Percentiles rank a stretch among this genome's conserved stretches.
Evolutionary conservation across 1,140 invertebrate species (phyloP).

Genomic region (Hyles vespertilio): DNA sequence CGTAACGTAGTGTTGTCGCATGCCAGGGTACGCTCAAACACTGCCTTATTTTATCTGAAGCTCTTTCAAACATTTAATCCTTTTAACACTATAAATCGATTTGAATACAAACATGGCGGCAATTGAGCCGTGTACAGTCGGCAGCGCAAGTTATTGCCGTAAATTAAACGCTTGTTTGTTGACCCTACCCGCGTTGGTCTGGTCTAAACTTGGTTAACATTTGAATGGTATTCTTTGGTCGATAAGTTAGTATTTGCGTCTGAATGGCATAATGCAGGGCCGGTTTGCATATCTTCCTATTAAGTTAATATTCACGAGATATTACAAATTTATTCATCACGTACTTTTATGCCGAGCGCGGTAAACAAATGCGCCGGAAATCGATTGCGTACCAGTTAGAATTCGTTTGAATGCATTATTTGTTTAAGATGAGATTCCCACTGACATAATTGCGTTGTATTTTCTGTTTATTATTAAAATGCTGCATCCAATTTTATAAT

Average conservation of each 20-base stretch:
- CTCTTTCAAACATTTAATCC: not conserved
- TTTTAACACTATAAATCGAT: constrained; percentile 8
- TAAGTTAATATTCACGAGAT: constrained; percentile 1
- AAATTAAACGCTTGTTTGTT: constrained; percentile 9
- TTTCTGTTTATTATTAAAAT: no score
- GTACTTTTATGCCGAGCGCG: no score
- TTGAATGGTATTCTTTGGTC: constrained; percentile 3
- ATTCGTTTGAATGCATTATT: no score
- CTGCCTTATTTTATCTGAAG: not conserved
- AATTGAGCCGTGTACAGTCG: constrained; percentile 8
- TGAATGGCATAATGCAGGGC: not conserved
- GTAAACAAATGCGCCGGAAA: no score
- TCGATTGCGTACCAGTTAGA: no score
- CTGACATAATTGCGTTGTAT: no score
- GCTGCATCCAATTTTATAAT: no score
- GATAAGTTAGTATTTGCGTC: constrained; percentile 9
- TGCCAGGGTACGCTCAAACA: no score
- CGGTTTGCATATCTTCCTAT: constrained; percentile 5
- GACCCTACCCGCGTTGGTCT: not conserved
- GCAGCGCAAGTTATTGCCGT: constrained; percentile 3
- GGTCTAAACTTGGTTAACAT: constrained; percentile 8
- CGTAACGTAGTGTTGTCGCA: no score
- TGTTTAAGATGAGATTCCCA: no score
- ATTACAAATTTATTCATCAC: constrained; percentile 8
- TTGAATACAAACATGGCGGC: constrained; percentile 6